These are phyloP conservation scores for Cardiocondyla obscurior DNA, from an alignment of 1,140 invertebrate species.

Conservation along the genomic window DNA sequence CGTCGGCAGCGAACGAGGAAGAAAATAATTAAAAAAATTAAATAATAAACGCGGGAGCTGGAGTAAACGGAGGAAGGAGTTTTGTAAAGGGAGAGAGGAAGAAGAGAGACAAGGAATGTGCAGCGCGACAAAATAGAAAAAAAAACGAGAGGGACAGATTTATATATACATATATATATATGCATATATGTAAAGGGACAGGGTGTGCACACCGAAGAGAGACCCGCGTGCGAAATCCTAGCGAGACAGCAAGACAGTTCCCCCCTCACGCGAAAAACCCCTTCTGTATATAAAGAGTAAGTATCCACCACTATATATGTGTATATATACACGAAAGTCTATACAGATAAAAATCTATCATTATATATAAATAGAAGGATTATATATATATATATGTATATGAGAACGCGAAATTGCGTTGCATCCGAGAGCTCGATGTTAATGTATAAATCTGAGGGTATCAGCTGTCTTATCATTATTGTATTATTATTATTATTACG, in stretches of 20 bases:
- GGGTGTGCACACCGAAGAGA: slow-evolving; percentile 48
- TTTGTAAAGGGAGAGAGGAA: slow-evolving; percentile 24
- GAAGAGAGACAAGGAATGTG: slow-evolving; percentile 36
- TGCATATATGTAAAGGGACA: slow-evolving; percentile 32
- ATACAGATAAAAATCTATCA: slow-evolving; percentile 54
- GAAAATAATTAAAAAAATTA: too few relatives aligned
- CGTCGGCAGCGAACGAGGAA: slow-evolving; percentile 18
- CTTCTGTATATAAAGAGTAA: slow-evolving; percentile 84
- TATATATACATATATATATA: slow-evolving; percentile 35
- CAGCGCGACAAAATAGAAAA: slow-evolving; percentile 45
- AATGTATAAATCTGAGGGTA: slow-evolving; percentile 40
- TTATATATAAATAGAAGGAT: slow-evolving; percentile 51
- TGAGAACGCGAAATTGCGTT: slow-evolving; percentile 64
- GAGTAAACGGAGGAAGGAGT: slow-evolving; percentile 36
- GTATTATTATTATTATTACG: slow-evolving; percentile 73
- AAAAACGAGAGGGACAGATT: slow-evolving; percentile 35
- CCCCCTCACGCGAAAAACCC: slow-evolving; percentile 76
- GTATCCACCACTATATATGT: slow-evolving; percentile 75
- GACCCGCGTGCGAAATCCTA: slow-evolving; percentile 67
- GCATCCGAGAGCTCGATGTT: slow-evolving; percentile 71
- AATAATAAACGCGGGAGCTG: slow-evolving; percentile 46
- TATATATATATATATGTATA: slow-evolving; percentile 65
- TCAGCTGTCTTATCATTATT: slow-evolving; percentile 69
- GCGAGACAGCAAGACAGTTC: slow-evolving; percentile 68
- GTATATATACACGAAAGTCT: slow-evolving; percentile 56